These are phyloP conservation scores for Apodemia duryi DNA, from an alignment of 2,888 invertebrate species.

Conservation along the genomic window DNA sequence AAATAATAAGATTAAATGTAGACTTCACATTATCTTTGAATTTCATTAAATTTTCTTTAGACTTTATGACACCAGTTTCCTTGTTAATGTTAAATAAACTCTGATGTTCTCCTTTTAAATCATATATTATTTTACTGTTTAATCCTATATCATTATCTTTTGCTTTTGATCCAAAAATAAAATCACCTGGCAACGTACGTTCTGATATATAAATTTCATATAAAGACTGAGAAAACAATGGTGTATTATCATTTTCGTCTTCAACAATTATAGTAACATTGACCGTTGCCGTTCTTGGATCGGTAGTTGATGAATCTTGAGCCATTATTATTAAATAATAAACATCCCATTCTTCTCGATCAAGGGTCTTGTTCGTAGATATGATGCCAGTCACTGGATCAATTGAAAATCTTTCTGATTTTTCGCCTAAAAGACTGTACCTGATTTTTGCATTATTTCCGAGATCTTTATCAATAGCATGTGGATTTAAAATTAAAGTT, in stretches of 20 bases:
- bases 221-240: slow-evolving; percentile 85
- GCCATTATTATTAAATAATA: slow-evolving; percentile 93
- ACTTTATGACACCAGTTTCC: slow-evolving; percentile 92
- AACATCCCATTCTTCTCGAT: slow-evolving; percentile 87
- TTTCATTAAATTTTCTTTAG: slow-evolving; percentile 82
- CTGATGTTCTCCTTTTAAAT: slow-evolving; percentile 87
- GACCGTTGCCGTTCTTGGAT: slow-evolving; percentile 89
- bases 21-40: slow-evolving; percentile 73
- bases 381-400: slow-evolving; percentile 89
- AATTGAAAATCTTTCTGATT: slow-evolving; percentile 88
- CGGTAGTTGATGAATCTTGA: slow-evolving; percentile 92
- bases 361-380: slow-evolving; percentile 84
- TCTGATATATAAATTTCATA: slow-evolving; percentile 92
- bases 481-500: slow-evolving; percentile 86
- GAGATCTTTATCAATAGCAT: slow-evolving; percentile 89
- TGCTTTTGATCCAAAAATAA: slow-evolving; percentile 94
- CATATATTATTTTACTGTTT: slow-evolving; percentile 90
- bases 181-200: slow-evolving; percentile 87
- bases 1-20: slow-evolving; percentile 85
- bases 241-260: slow-evolving; percentile 93
- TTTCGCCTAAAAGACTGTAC: slow-evolving; percentile 90
- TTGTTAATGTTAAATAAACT: slow-evolving; percentile 87
- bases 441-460: slow-evolving; percentile 93
- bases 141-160: slow-evolving; percentile 89
- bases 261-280: slow-evolving; percentile 88